Evolutionary conservation across 2,797 vertebrate species (phyloP).

Genomic region (Mus minutoides): DNA sequence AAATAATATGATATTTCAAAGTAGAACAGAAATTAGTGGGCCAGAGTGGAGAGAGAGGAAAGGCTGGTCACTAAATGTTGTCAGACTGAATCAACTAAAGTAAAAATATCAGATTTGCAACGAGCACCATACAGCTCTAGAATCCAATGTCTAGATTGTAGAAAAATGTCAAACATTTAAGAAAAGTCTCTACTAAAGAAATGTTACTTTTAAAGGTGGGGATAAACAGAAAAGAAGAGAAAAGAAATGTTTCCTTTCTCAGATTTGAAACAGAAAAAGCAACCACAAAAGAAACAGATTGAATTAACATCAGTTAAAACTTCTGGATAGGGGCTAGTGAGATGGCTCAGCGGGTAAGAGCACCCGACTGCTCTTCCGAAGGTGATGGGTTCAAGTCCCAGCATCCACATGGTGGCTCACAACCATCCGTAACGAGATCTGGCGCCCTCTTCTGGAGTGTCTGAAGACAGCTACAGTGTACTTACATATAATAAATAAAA

Average conservation of each 20-base stretch:
- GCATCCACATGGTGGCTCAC: no score
- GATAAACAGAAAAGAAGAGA: background rate
- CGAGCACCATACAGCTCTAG: background rate
- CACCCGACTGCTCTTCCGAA: no score
- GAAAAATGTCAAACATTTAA: background rate
- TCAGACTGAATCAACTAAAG: background rate
- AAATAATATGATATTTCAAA: conserved; percentile 7
- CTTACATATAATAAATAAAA: no score
- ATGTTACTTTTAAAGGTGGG: background rate
- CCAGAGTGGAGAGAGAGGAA: background rate
- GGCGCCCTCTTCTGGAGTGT: no score
- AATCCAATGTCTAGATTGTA: conserved; percentile 14
- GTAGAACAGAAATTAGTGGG: conserved; percentile 25
- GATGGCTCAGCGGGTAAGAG: no score
- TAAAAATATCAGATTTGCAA: background rate
- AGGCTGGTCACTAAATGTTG: background rate
- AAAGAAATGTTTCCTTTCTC: conserved; percentile 48
- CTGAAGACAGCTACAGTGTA: no score
- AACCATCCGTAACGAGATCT: no score
- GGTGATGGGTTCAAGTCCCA: no score
- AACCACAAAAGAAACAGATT: background rate
- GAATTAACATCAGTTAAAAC: conserved; percentile 16
- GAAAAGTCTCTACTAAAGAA: background rate
- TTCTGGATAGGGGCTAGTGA: no score
- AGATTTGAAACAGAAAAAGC: conserved; percentile 48